These are phyloP conservation scores for Hydrozoanthus gracilis DNA, from an alignment of 92 coral and sea anemone species.

Conservation along the genomic window DNA sequence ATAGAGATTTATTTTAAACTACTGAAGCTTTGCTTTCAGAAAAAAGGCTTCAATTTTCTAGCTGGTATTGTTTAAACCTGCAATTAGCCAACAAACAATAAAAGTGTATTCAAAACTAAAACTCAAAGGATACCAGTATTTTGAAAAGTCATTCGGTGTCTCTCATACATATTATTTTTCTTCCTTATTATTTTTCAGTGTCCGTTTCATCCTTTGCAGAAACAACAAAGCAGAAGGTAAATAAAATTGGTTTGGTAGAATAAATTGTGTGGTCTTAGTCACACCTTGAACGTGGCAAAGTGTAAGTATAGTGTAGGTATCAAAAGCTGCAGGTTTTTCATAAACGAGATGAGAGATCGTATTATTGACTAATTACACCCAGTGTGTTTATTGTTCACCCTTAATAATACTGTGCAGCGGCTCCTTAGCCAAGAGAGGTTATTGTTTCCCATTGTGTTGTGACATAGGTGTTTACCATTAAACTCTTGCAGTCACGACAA, in stretches of 20 bases:
- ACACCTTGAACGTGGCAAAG: not conserved
- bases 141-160: not conserved
- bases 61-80: not conserved
- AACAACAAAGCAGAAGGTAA: slow-evolving; percentile 23
- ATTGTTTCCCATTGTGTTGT: slow-evolving; percentile 30
- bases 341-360: not conserved
- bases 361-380: not conserved
- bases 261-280: not conserved
- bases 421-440: slow-evolving; percentile 6
- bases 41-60: not conserved
- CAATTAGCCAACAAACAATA: not conserved
- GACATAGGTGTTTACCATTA: slow-evolving; percentile 21
- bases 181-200: not conserved
- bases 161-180: not conserved
- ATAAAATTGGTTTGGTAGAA: not conserved
- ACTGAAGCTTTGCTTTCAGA: not conserved
- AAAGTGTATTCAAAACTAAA: not conserved
- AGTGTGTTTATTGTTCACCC: not conserved
- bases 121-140: not conserved
- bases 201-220: slow-evolving; percentile 18
- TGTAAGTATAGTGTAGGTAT: not conserved
- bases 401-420: slow-evolving; percentile 15
- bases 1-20: too few species aligned
- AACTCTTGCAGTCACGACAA: slow-evolving; percentile 26
- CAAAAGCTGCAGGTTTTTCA: not conserved